These are phyloP conservation scores for Uropetala carovei DNA, from an alignment of 2,888 invertebrate genomes.

Conservation along the genomic window DNA sequence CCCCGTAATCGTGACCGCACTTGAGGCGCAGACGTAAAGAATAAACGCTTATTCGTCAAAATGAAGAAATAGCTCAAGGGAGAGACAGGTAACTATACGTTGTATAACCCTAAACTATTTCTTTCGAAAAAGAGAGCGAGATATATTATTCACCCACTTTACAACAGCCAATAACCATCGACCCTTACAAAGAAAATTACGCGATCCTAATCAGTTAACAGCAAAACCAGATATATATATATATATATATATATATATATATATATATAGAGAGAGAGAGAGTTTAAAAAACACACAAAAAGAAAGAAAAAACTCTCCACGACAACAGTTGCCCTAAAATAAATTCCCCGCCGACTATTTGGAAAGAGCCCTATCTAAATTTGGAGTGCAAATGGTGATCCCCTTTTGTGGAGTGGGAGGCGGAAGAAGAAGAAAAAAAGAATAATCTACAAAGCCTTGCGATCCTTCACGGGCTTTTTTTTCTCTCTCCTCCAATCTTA, in stretches of 20 bases:
- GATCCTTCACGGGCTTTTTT: conserved; percentile 13
- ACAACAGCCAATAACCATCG: background rate
- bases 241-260: too few species aligned
- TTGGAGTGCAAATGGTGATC: conserved; percentile 10
- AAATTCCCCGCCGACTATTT: background rate
- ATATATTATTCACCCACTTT: background rate
- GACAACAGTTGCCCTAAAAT: conserved; percentile 33
- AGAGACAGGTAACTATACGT: background rate
- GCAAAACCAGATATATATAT: background rate
- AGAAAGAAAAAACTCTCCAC: background rate
- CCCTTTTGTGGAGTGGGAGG: background rate
- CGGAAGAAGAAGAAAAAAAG: background rate
- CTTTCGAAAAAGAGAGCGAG: background rate
- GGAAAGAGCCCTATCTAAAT: conserved; percentile 1
- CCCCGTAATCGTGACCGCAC: too few species aligned
- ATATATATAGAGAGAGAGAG: background rate
- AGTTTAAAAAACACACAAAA: background rate
- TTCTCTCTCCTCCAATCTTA: background rate
- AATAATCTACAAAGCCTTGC: conserved; percentile 22
- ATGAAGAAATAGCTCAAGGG: background rate
- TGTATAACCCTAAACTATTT: background rate
- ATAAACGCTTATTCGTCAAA: background rate
- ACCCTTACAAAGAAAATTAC: conserved; percentile 28
- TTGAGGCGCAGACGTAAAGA: background rate
- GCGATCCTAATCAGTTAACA: background rate